phyloP scores from a whole-genome alignment of 2,888 invertebrate species.

The Diaphora mendica region DNA sequence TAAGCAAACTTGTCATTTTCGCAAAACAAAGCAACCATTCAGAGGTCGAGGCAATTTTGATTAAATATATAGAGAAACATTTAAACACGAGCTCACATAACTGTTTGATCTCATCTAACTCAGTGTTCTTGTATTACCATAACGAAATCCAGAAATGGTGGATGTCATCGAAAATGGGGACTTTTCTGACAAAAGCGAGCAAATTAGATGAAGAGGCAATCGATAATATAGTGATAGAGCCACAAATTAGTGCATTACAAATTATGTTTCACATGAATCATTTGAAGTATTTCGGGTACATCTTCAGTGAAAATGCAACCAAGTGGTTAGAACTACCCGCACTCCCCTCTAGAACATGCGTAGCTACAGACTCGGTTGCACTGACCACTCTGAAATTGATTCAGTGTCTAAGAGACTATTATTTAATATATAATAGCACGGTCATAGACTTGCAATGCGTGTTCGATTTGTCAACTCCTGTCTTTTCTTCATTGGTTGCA shows the following conservation, averaged over 20 bases:
- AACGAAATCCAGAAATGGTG: constrained; percentile 40
- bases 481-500: background rate
- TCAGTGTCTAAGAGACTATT: constrained; percentile 17
- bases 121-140: constrained; percentile 16
- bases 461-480: background rate
- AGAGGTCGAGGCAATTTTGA: constrained; percentile 21
- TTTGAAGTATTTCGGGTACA: constrained; percentile 6
- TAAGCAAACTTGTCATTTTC: constrained; percentile 28
- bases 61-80: constrained; percentile 6
- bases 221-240: constrained; percentile 13
- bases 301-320: constrained; percentile 2
- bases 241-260: constrained; percentile 18
- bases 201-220: constrained; percentile 9
- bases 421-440: background rate
- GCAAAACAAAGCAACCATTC: constrained; percentile 26
- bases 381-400: constrained; percentile 32
- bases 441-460: constrained; percentile 14
- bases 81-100: background rate
- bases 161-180: constrained; percentile 18
- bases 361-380: constrained; percentile 19
- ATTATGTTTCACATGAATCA: constrained; percentile 14
- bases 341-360: background rate
- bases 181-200: constrained; percentile 27
- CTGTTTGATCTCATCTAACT: background rate
- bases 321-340: constrained; percentile 3